Conservation (phyloP, 1,140 invertebrate species). For the Hyles vespertilio region DNA sequence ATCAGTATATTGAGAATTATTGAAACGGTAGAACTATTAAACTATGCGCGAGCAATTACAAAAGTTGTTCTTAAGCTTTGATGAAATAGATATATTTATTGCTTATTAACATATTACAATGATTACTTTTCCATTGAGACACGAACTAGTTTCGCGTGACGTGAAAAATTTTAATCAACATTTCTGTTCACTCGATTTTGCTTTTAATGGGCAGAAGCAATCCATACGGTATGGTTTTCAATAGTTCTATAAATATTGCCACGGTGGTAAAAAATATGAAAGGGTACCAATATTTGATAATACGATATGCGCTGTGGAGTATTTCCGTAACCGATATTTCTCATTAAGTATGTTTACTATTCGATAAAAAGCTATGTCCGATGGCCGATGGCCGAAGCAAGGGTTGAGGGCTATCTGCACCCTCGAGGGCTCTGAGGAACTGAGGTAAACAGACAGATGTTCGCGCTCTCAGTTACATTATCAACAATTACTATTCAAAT, state of each 20-base stretch:
- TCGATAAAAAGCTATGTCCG: constrained; percentile 63
- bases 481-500: constrained; percentile 68
- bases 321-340: constrained; percentile 72
- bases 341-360: constrained; percentile 64
- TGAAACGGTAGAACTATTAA: too few species aligned
- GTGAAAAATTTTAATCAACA: too few species aligned
- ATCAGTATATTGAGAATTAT: too few species aligned
- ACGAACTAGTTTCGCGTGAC: too few species aligned
- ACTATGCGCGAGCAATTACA: too few species aligned
- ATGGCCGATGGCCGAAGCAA: constrained; percentile 58
- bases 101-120: too few species aligned
- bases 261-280: constrained; percentile 19
- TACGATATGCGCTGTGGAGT: constrained; percentile 54
- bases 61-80: too few species aligned
- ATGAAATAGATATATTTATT: too few species aligned
- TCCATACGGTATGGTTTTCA: neutral
- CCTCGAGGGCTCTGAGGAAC: constrained; percentile 37
- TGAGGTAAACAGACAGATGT: constrained; percentile 67
- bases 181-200: neutral
- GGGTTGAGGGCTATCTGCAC: constrained; percentile 49
- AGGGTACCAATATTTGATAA: constrained; percentile 53
- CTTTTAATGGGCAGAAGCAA: constrained; percentile 2
- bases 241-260: constrained; percentile 1
- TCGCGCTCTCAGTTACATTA: constrained; percentile 60
- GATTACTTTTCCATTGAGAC: too few species aligned